Conservation (phyloP, 1,140 invertebrate genomes). For the Sycophaga agraensis region DNA sequence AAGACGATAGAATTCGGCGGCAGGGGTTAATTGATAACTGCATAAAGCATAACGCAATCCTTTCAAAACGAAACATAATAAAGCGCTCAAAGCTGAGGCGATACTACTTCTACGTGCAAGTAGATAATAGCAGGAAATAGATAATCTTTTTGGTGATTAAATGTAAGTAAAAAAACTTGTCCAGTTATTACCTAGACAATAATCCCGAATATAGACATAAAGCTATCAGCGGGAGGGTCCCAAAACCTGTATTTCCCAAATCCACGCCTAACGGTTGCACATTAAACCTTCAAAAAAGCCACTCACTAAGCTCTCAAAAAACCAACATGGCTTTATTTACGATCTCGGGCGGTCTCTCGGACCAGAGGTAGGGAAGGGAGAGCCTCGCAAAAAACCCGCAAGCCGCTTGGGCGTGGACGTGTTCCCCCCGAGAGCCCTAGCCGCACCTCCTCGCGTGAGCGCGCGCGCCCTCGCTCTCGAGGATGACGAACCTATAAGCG, state of each 20-base stretch:
- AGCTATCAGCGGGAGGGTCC: not conserved
- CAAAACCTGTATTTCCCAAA: not conserved
- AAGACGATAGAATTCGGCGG: no score
- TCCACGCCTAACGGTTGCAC: not conserved
- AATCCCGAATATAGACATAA: no score
- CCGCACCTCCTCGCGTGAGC: conserved; percentile 25
- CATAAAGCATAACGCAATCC: no score
- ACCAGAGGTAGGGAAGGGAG: not conserved
- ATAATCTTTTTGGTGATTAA: no score
- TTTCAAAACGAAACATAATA: no score
- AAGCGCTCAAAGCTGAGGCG: no score
- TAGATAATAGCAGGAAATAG: no score
- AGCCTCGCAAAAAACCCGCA: conserved; percentile 13
- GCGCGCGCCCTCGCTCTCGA: conserved; percentile 1
- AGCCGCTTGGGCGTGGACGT: no score
- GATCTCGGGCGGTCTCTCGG: conserved; percentile 1
- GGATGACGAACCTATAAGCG: conserved; percentile 23
- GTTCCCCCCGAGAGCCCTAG: not conserved
- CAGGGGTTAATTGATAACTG: no score
- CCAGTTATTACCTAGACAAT: no score
- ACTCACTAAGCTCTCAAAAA: conserved; percentile 1
- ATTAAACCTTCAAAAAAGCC: conserved; percentile 6
- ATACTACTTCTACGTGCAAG: no score
- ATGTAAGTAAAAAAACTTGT: no score
- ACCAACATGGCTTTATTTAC: conserved; percentile 14